These are phyloP conservation scores for Plutella xylostella DNA, from an alignment of 2,888 invertebrate genomes.

Conservation along the genomic window DNA sequence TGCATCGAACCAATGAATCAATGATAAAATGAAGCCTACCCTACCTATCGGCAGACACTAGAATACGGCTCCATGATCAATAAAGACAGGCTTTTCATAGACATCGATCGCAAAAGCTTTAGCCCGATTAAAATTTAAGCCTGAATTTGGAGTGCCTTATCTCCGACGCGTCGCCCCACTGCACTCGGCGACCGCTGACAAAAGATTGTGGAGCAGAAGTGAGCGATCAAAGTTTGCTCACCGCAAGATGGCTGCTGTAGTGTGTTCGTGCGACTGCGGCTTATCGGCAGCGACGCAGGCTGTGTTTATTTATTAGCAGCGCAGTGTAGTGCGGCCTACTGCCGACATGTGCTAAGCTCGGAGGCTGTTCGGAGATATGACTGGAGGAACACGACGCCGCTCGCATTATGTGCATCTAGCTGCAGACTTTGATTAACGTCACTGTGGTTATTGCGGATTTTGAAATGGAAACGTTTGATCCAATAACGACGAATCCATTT, in stretches of 20 bases:
- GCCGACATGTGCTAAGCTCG: constrained; percentile 24
- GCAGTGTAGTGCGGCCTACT: constrained; percentile 27
- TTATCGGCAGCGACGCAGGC: constrained; percentile 61
- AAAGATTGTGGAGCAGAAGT: constrained; percentile 17
- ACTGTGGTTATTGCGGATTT: constrained; percentile 1
- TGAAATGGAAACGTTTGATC: not conserved
- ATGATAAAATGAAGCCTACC: too few species aligned
- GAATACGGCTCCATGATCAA: too few species aligned
- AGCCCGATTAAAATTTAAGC: too few species aligned
- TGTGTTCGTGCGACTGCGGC: constrained; percentile 23
- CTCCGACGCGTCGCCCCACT: constrained; percentile 46
- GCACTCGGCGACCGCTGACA: constrained; percentile 43
- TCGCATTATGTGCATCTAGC: constrained; percentile 5
- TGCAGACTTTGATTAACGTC: constrained; percentile 6
- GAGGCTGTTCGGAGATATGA: constrained; percentile 25
- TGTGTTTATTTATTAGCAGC: constrained; percentile 61
- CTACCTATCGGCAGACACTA: too few species aligned
- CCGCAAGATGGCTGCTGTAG: constrained; percentile 7
- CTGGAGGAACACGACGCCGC: constrained; percentile 10
- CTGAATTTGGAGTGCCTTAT: constrained; percentile 60
- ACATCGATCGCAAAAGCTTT: too few species aligned
- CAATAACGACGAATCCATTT: not conserved
- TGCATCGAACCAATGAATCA: too few species aligned
- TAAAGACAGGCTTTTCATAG: too few species aligned
- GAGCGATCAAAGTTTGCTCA: constrained; percentile 7